These are phyloP conservation scores for Poeciliopsis paucimaculata DNA, from an alignment of 2,797 vertebrate species.

Conservation along the genomic window DNA sequence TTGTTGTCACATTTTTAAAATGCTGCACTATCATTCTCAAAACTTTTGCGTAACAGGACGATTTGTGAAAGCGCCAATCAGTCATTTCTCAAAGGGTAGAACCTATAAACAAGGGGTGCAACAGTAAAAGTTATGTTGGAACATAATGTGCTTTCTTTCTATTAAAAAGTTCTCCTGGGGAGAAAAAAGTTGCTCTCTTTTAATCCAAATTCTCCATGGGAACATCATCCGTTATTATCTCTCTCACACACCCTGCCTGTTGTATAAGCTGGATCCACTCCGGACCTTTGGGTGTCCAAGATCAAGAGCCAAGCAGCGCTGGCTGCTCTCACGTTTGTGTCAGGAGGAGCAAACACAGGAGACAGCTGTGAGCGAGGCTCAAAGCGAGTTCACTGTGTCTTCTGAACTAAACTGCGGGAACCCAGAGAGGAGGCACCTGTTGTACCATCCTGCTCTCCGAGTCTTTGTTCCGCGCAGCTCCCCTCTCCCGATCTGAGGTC, in stretches of 20 bases:
- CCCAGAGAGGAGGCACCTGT: constrained; percentile 74
- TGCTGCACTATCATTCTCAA: background rate
- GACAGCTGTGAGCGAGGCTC: constrained; percentile 25
- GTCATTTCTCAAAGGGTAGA: background rate
- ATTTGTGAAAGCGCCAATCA: background rate
- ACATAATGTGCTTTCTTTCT: background rate
- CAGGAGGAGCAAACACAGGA: constrained; percentile 34
- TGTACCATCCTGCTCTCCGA: constrained; percentile 62
- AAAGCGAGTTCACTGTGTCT: constrained; percentile 21
- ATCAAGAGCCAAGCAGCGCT: constrained; percentile 29
- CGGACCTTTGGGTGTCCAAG: constrained; percentile 19
- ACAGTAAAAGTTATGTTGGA: background rate
- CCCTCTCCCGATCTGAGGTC: background rate
- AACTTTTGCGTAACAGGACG: background rate
- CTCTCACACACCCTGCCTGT: background rate
- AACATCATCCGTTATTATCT: background rate
- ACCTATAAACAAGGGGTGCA: background rate
- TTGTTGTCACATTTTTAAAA: background rate
- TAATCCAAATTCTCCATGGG: background rate
- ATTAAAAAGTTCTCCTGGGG: background rate
- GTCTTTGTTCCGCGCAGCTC: constrained; percentile 25
- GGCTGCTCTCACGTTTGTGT: constrained; percentile 32
- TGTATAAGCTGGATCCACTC: background rate
- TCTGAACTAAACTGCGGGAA: constrained; percentile 17
- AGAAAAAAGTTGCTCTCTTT: background rate